Evolutionary conservation across 2,113 vertebrate species (phyloP).

Genomic region (Amblyornis subalaris): DNA sequence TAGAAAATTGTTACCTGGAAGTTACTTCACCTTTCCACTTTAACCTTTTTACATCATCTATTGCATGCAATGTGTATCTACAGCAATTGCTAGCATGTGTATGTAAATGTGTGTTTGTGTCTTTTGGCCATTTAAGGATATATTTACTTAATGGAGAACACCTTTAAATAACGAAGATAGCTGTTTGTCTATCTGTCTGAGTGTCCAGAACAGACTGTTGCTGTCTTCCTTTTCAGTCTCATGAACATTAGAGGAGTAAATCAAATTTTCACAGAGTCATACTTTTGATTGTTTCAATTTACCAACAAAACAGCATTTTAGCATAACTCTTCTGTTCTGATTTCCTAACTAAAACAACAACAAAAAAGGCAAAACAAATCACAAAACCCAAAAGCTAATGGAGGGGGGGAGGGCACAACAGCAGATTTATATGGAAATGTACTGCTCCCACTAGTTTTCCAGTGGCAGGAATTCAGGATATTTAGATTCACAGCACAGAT

Average conservation of each 20-base stretch:
- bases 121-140: neutral
- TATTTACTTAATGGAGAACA: neutral
- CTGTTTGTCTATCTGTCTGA: neutral
- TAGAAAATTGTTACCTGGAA: neutral
- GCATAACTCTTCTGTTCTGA: neutral
- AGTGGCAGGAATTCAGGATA: neutral
- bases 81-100: neutral
- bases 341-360: neutral
- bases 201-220: neutral
- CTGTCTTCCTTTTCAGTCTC: neutral
- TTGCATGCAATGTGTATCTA: neutral
- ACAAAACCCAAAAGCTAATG: neutral
- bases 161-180: neutral
- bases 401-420: neutral
- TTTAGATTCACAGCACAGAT: neutral
- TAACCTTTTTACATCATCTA: neutral
- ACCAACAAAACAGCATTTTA: neutral
- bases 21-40: neutral
- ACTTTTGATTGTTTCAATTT: neutral
- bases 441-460: neutral
- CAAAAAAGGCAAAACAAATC: neutral
- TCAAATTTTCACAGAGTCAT: neutral
- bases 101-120: neutral
- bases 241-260: neutral
- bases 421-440: neutral